These are phyloP conservation scores for Oligia latruncula DNA, from an alignment of 2,888 invertebrate species.

Conservation along the genomic window DNA sequence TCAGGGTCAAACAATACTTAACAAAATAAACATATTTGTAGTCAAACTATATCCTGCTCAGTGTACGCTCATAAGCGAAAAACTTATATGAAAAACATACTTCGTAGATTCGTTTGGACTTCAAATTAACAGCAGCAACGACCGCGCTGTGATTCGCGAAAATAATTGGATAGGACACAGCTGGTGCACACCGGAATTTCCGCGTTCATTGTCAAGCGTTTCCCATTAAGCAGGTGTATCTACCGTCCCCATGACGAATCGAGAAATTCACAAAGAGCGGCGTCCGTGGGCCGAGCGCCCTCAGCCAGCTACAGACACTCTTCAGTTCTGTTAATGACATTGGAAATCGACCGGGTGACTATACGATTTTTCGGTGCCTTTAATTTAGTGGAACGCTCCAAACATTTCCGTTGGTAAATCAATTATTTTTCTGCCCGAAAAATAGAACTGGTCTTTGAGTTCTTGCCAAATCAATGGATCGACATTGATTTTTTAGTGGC, in stretches of 20 bases:
- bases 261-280: constrained; percentile 77
- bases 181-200: constrained; percentile 81
- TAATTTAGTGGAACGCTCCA: constrained; percentile 66
- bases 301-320: constrained; percentile 62
- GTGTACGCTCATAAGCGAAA: constrained; percentile 1
- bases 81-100: constrained; percentile 14
- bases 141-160: constrained; percentile 75
- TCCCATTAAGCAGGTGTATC: constrained; percentile 75
- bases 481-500: constrained; percentile 29
- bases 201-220: constrained; percentile 81
- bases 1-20: constrained; percentile 50
- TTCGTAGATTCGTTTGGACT: constrained; percentile 19
- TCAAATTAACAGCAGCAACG: constrained; percentile 65
- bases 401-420: constrained; percentile 54
- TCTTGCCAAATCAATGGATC: constrained; percentile 50
- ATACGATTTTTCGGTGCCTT: constrained; percentile 69
- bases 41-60: constrained; percentile 46
- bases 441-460: constrained; percentile 42
- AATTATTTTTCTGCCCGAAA: constrained; percentile 55
- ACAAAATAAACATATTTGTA: constrained; percentile 49
- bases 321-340: constrained; percentile 73
- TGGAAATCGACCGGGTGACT: constrained; percentile 72
- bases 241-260: constrained; percentile 78
- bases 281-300: constrained; percentile 65
- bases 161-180: constrained; percentile 80